Base-by-base conservation (phyloP, 2,888 invertebrate species). In the Strigamia transsilvanica region DNA sequence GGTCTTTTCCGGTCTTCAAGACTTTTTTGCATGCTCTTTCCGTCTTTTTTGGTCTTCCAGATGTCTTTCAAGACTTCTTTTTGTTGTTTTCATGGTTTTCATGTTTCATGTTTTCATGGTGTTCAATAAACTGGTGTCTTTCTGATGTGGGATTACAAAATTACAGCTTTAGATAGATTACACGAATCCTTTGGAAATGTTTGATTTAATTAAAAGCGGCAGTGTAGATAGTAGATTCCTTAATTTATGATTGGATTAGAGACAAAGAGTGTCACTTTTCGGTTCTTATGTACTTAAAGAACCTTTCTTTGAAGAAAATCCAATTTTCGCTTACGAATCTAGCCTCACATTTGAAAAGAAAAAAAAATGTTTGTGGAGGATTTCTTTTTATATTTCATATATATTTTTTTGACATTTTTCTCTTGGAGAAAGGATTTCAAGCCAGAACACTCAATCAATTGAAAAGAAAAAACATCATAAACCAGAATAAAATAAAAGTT, bases 241-340 rank as follows among this genome's bases (percentile, higher is more conserved):
- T 66, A 66, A 66, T 66, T 66, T 66, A 66, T 66, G 66, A 66
- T 66, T 10, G 66, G 66, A 66, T 66, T 27, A 27, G 15, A 15
- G 66, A 13, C 18, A 21, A 27, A 66, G 12, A 66, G 27, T 13
- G 23, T 23, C 66, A 66, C 27, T 66, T 27, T 15, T 66, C 12
- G 27, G 27, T 15, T 27, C 66, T 66, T 27, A 15, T 66, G 23
- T 66, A 27, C 66, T 66, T 66, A 15, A 51, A 51, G n/a, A 18
- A n/a, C 15, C 6, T 51, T 51, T 6, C 2, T 6, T 51, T 15
- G 4, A 12, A 66, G 66, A 9, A 66, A 66, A 66, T 66, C 32
- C 66, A 66, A 66, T 66, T 66, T 66, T 51, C 18, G 51, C 51
- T 6, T 5, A 51, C 51, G 51, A 51, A 51, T 51, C 51, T 18